Evolutionary conservation across 2,113 vertebrate genomes (phyloP), one percentile per base, ranked within the genome.

Genomic region (Malurus cyaneus): DNA sequence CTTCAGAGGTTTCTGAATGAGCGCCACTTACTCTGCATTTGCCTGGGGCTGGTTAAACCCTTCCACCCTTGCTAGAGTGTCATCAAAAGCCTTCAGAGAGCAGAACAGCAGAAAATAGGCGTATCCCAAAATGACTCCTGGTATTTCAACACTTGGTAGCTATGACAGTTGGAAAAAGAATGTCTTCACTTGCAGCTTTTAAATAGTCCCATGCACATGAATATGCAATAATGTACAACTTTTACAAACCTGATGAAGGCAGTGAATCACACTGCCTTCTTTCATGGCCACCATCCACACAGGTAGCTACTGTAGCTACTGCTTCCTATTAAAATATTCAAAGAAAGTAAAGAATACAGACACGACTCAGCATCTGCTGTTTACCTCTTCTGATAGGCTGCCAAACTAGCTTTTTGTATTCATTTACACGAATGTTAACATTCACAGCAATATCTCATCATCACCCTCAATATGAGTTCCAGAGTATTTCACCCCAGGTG

Each of bases 101-200:
- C 29, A 54, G 26, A 52, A 18, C 25, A 82, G 74, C 23, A 93
- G 53, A 92, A 93, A 89, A 93, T 0, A 92, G 90, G 95, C 18
- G 81, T 93, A 85, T 76, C 70, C 79, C 74, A 89, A 79, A 90
- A 86, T 80, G 62, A 93, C 66, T 92, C 32, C 50, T 54, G 46
- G 46, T 31, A 88, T 93, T 93, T 96, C 90, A 73, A 93, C 79
- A 93, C 85, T 82, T 69, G 6, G 31, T 83, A 93, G 66, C 79
- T 93, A 85, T 93, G 92, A 96, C 71, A 62, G 54, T 44, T 29
- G 34, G 71, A 89, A 83, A 57, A 95, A 90, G 70, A 96, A 96
- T 94, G 95, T 92, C 64, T 50, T 86, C 71, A 70, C 82, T 90
- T 94, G 93, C 74, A 91, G 82, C 67, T 96, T 96, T 85, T 69